phyloP scores from a whole-genome alignment of 2,888 invertebrate genomes.

The Tiliacea citrago region DNA sequence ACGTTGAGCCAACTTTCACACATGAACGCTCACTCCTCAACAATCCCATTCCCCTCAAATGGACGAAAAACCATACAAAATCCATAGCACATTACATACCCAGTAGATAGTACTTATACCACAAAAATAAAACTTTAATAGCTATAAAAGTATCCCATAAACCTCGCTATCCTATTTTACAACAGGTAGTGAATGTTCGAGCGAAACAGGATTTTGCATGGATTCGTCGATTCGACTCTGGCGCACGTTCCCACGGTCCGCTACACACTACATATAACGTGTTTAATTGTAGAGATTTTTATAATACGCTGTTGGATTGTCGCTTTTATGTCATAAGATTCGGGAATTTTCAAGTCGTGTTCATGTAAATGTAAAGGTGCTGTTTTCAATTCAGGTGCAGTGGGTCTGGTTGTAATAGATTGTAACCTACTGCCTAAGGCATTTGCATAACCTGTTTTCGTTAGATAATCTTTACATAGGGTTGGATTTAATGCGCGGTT shows the following conservation, averaged over 20 bases:
- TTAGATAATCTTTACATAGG: slow-evolving; percentile 35
- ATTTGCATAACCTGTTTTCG: slow-evolving; percentile 53
- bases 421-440: slow-evolving; percentile 43
- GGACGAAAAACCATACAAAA: neutral
- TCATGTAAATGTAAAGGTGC: slow-evolving; percentile 16
- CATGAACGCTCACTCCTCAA: slow-evolving; percentile 1
- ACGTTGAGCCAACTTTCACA: neutral
- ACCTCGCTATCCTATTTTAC: slow-evolving; percentile 61
- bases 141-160: slow-evolving; percentile 43
- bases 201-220: slow-evolving; percentile 73
- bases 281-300: slow-evolving; percentile 71
- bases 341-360: neutral
- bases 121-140: slow-evolving; percentile 49
- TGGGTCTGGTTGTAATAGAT: slow-evolving; percentile 32
- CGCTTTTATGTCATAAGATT: slow-evolving; percentile 30
- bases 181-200: slow-evolving; percentile 60
- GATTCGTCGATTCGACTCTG: slow-evolving; percentile 68
- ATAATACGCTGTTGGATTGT: slow-evolving; percentile 59
- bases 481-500: slow-evolving; percentile 11
- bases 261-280: slow-evolving; percentile 60
- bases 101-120: slow-evolving; percentile 26
- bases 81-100: slow-evolving; percentile 7
- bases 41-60: neutral
- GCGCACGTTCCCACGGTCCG: slow-evolving; percentile 70
- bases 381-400: slow-evolving; percentile 29